These are phyloP conservation scores for Rhinichthys osculus DNA, from an alignment of 2,797 vertebrate genomes.

Conservation along the genomic window DNA sequence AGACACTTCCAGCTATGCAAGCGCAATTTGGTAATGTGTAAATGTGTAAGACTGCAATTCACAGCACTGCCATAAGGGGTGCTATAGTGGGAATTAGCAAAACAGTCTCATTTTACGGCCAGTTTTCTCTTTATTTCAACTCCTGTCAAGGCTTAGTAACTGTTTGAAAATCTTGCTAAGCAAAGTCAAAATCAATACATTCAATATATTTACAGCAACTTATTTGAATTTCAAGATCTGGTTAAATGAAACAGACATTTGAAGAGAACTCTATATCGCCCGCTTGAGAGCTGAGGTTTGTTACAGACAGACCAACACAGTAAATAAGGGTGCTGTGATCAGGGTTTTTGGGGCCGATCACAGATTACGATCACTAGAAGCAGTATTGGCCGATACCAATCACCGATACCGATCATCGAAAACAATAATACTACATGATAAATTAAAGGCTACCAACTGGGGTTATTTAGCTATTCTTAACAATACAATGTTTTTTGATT, in stretches of 20 bases:
- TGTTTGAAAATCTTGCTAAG: neutral
- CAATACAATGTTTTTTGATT: no score
- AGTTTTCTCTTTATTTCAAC: neutral
- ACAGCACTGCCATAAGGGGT: neutral
- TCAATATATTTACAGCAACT: neutral
- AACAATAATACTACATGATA: no score
- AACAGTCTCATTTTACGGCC: neutral
- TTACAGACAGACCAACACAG: neutral
- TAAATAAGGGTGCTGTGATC: no score
- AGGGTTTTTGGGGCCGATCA: no score
- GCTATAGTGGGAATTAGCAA: slow-evolving; percentile 1
- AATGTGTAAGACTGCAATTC: neutral
- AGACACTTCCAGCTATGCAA: neutral
- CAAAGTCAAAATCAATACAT: neutral
- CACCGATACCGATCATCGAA: no score
- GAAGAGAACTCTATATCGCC: slow-evolving; percentile 7
- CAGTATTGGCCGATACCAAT: no score
- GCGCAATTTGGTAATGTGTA: neutral
- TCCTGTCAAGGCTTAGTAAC: neutral
- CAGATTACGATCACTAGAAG: no score
- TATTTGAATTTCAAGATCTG: neutral
- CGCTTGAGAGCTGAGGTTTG: slow-evolving; percentile 18
- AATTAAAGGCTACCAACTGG: no score
- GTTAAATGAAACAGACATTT: neutral
- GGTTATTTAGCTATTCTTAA: neutral